A percentile compares a stretch with the other conserved stretches of the same genome.
Conservation (phyloP, 1,140 invertebrate species). For the Drosophila guanche region DNA sequence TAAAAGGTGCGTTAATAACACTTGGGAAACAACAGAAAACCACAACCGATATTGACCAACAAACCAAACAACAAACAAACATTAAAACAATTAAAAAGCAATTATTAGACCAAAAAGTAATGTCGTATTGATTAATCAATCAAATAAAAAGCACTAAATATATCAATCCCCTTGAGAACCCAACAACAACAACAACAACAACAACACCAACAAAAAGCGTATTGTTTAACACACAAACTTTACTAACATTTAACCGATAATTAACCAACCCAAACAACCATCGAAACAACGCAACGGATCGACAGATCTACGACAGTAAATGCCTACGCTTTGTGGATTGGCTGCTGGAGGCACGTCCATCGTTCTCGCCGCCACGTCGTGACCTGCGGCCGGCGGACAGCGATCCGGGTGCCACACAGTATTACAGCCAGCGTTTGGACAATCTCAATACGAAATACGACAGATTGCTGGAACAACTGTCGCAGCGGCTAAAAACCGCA, state of each 20-base stretch:
- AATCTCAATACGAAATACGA: constrained; percentile 92
- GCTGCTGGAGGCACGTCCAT: constrained; percentile 87
- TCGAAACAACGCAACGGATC: constrained; percentile 10
- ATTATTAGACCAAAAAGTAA: constrained; percentile 68
- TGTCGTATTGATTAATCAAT: constrained; percentile 77
- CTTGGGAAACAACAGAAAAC: constrained; percentile 42
- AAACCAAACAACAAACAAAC: constrained; percentile 43
- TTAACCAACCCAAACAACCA: constrained; percentile 61
- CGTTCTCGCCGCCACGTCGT: constrained; percentile 81
- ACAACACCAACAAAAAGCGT: no score
- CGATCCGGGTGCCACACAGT: constrained; percentile 88
- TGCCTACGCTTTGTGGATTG: constrained; percentile 95
- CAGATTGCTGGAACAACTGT: constrained; percentile 89
- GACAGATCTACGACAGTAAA: constrained; percentile 89
- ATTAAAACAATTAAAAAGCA: constrained; percentile 73
- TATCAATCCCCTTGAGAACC: constrained; percentile 25
- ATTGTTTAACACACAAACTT: constrained; percentile 72
- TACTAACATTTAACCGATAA: constrained; percentile 80
- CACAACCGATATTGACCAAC: constrained; percentile 52
- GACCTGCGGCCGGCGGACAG: constrained; percentile 75
- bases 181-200: constrained; percentile 36
- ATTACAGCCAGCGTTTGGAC: constrained; percentile 92
- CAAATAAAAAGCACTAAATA: constrained; percentile 83
- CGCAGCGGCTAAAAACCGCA: constrained; percentile 86
- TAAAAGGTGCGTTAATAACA: constrained; percentile 79